Evolutionary conservation across 2,113 vertebrate genomes (phyloP), one percentile per base, ranked within the genome.

Genomic region (Hyperoodon ampullatus): DNA sequence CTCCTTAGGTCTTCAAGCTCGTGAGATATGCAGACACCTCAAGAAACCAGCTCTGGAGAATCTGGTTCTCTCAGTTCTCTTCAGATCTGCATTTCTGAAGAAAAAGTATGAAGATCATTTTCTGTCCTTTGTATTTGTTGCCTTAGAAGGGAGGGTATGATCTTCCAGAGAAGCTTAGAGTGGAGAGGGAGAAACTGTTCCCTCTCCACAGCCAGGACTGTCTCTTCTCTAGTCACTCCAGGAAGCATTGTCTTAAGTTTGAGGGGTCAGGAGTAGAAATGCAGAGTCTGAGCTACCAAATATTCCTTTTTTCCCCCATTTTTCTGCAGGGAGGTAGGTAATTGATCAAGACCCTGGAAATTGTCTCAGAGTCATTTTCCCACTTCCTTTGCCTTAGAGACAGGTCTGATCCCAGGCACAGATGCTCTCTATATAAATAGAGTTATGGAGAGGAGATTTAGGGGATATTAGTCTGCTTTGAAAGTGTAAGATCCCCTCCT

Each of bases 41-140:
- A 92, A 63, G 70, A 96, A 93, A 89, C 96, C 92, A 86, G 82
- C 93, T 30, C 92, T 97, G 88, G 95, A 98, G 39, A 96, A 81
- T 61, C 61, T 97, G 71, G 72, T 98, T 82, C 96, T 98, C 44
- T 94, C 96, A 2, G 85, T 97, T 93, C 95, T 98, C 88, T 97
- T 98, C 94, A 94, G 71, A 96, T 96, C 92, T 92, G 90, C 90
- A 35, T 96, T 98, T 92, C 90, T 98, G 42, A 95, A 92, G 66
- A 96, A 97, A 70, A 98, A 84, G 95, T 95, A 97, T 90, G 90
- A 60, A 80, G 50, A 88, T 72, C 15, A n/a, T 93, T 93, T 91
- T 65, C 71, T 47, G 16, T 87, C 39, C 23, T 88, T 90, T 65
- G 7, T 80, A 19, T 88, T 66, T 74, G 71, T 93, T 90, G 50